Evolutionary conservation across 2,113 vertebrate genomes (phyloP).

Genomic region (Eretmochelys imbricata): DNA sequence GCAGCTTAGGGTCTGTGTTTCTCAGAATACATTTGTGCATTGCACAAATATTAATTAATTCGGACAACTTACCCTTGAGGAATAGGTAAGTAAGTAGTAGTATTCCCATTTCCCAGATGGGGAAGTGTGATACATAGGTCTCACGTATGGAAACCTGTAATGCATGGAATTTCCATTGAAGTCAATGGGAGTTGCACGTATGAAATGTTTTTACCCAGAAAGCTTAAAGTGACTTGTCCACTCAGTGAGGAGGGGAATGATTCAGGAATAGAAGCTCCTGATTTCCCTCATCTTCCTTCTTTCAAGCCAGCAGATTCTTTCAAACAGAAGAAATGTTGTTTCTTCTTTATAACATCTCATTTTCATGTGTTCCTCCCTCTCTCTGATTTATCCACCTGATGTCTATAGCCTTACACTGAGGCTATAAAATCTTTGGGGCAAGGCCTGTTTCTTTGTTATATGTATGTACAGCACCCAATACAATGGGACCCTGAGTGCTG

Average conservation of each 20-base stretch:
- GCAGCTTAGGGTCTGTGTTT: not conserved
- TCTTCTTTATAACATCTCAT: not conserved
- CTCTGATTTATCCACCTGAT: not conserved
- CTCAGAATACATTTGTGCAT: rapidly evolving
- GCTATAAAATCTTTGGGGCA: not conserved
- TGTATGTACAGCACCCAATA: not conserved
- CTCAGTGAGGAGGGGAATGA: not conserved
- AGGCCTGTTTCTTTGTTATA: not conserved
- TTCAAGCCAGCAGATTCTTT: not conserved
- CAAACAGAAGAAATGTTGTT: not conserved
- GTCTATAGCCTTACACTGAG: not conserved
- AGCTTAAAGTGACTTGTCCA: conserved; percentile 17
- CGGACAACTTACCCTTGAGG: not conserved
- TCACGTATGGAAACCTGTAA: not conserved
- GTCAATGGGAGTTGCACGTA: not conserved
- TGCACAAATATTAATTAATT: rapidly evolving
- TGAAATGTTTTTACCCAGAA: not conserved
- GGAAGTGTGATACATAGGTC: not conserved
- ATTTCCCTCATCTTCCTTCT: no score
- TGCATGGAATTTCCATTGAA: not conserved
- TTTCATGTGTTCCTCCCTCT: not conserved
- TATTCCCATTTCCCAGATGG: not conserved
- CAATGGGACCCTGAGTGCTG: not conserved
- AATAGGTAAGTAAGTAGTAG: not conserved
- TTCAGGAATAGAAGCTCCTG: not conserved